Base-by-base conservation (phyloP, 2,797 vertebrate species). In the Oreonectes daqikongensis region DNA sequence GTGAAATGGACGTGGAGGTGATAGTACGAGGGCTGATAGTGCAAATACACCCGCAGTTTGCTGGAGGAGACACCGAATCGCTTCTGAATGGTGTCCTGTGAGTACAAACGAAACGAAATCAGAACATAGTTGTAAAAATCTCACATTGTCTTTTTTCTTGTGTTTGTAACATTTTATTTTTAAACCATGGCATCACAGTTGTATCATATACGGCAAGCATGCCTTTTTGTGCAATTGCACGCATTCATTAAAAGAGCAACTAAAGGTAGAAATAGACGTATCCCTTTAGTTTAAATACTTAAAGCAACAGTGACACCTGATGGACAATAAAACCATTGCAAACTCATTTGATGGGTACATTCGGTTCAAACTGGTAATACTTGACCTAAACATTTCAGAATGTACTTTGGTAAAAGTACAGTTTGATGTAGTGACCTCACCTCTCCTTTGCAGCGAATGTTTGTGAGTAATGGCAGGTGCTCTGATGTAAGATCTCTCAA, bases 11-110 rank as follows among this genome's bases (percentile, higher is more conserved):
- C 88, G 0, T 99, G 97, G 9, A 99, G 92, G 89, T 99, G 97
- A 82, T 95, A 95, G 86, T 99, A 99, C 30, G 97, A 98, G 0
- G 97, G 97, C 72, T 96, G 96, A 91, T 99, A 99, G 85, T 99
- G 97, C 65, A 99, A 88, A 86, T 95, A 98, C 53, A 96, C 84
- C 0, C 96, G 88, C 74, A 99, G 90, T 65, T 92, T 94, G 66
- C 89, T 90, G 15, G 84, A 85, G 0, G 87, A 79, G 28, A 97
- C 75, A 0, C 83, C 71, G 0, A 94, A 99, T 0, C 81, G 91
- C 88, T 92, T 81, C 67, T 61, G 55, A 80, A 99, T 86, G 75
- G 92, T 91, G 26, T 93, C 95, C 97, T 99, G 71, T 3, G 7
- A 1, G 20, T 74, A 10, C 12, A 53, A 46, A 42, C 7, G 1